Evolutionary conservation across 2,797 vertebrate species (phyloP).

Genomic region (Rhinichthys osculus): DNA sequence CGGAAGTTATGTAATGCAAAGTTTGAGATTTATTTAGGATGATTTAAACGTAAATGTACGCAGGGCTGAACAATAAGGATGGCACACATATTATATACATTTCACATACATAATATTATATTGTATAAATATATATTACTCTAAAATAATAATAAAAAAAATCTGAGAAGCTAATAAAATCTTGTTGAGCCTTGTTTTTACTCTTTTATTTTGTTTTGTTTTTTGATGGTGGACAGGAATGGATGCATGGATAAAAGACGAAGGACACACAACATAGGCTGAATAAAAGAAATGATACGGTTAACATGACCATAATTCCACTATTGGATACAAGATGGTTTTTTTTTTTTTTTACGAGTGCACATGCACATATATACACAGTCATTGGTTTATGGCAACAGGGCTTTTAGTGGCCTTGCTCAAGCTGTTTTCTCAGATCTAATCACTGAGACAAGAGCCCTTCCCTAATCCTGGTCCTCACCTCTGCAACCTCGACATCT

Average conservation of each 20-base stretch:
- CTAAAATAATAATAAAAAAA: too few relatives aligned
- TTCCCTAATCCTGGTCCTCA: conserved; percentile 59
- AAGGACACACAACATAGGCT: not conserved
- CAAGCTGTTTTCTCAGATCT: conserved; percentile 65
- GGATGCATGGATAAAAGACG: not conserved
- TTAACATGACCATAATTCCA: not conserved
- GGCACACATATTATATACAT: too few relatives aligned
- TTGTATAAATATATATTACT: too few relatives aligned
- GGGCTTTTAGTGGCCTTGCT: conserved; percentile 53
- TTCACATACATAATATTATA: too few relatives aligned
- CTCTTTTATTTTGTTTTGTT: too few relatives aligned
- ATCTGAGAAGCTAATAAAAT: too few relatives aligned
- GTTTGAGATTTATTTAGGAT: not conserved
- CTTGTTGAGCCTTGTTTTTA: too few relatives aligned
- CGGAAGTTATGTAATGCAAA: conserved; percentile 23
- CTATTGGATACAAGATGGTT: not conserved
- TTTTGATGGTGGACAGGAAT: not conserved
- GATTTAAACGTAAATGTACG: not conserved
- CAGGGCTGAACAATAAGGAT: not conserved
- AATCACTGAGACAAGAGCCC: conserved; percentile 63
- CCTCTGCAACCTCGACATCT: conserved; percentile 66
- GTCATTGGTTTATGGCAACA: conserved; percentile 7
- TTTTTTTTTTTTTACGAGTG: not conserved
- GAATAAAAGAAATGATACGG: not conserved
- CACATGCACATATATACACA: conserved; percentile 41